These are phyloP conservation scores for Spodoptera littoralis DNA, from an alignment of 2,888 invertebrate genomes.

Conservation along the genomic window DNA sequence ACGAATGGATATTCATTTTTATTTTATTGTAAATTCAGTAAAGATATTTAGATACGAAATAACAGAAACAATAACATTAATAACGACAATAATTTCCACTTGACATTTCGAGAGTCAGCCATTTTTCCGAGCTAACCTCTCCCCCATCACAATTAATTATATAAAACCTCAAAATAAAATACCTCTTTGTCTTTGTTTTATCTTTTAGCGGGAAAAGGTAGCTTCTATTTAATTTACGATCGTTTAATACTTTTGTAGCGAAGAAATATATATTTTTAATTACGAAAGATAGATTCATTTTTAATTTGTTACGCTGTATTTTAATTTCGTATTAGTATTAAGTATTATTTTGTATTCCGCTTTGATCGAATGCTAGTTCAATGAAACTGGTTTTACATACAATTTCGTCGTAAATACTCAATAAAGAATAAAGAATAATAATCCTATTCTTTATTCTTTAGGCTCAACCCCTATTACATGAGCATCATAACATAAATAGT, in stretches of 20 bases:
- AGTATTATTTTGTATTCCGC: too few species aligned
- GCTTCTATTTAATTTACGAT: conserved; percentile 44
- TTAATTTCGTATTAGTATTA: too few species aligned
- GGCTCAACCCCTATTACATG: too few species aligned
- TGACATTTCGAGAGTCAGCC: conserved; percentile 15
- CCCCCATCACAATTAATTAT: conserved; percentile 43
- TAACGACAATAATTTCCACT: conserved; percentile 9
- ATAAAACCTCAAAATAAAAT: conserved; percentile 37
- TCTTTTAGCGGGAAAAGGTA: conserved; percentile 18
- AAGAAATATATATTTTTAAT: conserved; percentile 20
- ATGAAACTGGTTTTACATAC: too few species aligned
- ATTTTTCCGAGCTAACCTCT: conserved; percentile 13
- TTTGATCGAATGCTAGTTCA: too few species aligned
- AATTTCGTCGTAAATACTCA: too few species aligned
- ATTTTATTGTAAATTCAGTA: background rate
- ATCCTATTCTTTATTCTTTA: too few species aligned
- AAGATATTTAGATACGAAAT: background rate
- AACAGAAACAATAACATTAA: conserved; percentile 7
- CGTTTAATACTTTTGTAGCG: conserved; percentile 34
- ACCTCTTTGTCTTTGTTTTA: conserved; percentile 41
- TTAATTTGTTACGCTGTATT: conserved; percentile 19
- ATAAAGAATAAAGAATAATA: too few species aligned
- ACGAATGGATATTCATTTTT: too few species aligned
- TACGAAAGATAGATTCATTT: conserved; percentile 24
- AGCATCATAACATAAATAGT: too few species aligned